Conservation (phyloP, 1,140 invertebrate genomes). For the Drosophila nebulosa region DNA sequence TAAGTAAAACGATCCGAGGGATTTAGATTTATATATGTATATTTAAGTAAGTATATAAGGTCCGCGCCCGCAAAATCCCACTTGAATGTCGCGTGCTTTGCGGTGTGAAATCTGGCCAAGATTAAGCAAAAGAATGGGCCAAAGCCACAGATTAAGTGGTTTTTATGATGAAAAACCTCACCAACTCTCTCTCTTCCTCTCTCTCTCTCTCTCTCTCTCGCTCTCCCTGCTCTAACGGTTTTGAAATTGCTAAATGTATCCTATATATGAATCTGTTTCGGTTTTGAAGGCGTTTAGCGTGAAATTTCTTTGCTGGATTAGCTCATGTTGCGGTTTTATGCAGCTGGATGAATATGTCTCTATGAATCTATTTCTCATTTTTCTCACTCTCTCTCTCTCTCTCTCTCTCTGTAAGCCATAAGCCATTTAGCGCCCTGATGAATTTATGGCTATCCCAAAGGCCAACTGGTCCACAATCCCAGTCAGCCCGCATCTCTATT, state of each 20-base stretch:
- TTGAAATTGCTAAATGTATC: too few species aligned
- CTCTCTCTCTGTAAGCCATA: constrained; percentile 24
- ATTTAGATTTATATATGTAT: constrained; percentile 22
- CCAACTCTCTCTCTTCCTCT: too few species aligned
- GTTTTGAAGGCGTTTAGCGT: constrained; percentile 48
- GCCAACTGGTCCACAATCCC: background rate
- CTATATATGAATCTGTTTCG: background rate
- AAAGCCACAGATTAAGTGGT: constrained; percentile 50
- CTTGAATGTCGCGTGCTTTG: constrained; percentile 33
- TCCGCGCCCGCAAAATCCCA: constrained; percentile 15
- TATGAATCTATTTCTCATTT: background rate
- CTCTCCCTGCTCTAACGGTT: too few species aligned
- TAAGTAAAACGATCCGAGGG: constrained; percentile 30
- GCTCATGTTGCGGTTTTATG: constrained; percentile 68
- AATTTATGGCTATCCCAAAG: constrained; percentile 62
- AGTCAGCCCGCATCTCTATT: constrained; percentile 15
- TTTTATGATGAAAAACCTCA: constrained; percentile 10
- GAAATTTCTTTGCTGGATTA: constrained; percentile 61
- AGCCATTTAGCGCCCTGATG: constrained; percentile 73
- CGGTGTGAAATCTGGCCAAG: constrained; percentile 56
- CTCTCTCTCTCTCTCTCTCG: too few species aligned
- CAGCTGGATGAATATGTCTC: constrained; percentile 6
- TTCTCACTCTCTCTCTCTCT: background rate
- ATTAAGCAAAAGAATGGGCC: constrained; percentile 38
- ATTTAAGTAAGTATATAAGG: background rate